Conservation (phyloP, 2,113 vertebrate genomes). For the Pontoporia blainvillei region DNA sequence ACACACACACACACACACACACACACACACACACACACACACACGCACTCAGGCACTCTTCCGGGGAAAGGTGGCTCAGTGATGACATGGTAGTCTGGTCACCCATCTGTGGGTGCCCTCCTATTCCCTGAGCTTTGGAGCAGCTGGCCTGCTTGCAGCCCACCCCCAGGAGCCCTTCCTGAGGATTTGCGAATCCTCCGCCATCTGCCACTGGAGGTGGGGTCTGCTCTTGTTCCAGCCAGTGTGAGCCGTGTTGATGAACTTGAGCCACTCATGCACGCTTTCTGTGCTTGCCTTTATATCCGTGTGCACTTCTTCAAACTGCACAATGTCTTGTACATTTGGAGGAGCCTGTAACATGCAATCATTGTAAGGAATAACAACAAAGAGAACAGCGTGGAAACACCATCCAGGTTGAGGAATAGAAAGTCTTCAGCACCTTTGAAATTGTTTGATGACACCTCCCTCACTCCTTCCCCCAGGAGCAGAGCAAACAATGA, state of each 20-base stretch:
- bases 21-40: too few species aligned
- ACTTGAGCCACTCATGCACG: accelerated
- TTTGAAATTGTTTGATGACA: not conserved
- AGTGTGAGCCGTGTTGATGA: accelerated
- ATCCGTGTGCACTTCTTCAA: not conserved
- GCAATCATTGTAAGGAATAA: not conserved
- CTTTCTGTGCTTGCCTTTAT: accelerated
- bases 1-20: not conserved
- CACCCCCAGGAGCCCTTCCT: accelerated
- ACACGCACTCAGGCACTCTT: not conserved
- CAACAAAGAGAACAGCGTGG: accelerated
- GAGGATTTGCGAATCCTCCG: not conserved
- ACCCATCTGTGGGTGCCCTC: not conserved
- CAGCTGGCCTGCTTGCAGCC: not conserved
- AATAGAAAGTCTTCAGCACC: not conserved
- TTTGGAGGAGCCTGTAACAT: not conserved
- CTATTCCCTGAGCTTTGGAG: not conserved
- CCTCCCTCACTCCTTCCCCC: not conserved
- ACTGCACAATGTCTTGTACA: accelerated
- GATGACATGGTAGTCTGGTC: not conserved
- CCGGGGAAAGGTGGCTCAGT: not conserved
- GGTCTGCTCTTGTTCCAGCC: not conserved
- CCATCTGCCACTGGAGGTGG: not conserved
- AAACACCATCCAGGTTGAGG: not conserved
- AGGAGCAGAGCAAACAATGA: not conserved